Percentiles rank a stretch among this genome's conserved stretches.
These are phyloP conservation scores for Pachliopta kotzebuea DNA, from an alignment of 2,888 invertebrate species.

Conservation along the genomic window DNA sequence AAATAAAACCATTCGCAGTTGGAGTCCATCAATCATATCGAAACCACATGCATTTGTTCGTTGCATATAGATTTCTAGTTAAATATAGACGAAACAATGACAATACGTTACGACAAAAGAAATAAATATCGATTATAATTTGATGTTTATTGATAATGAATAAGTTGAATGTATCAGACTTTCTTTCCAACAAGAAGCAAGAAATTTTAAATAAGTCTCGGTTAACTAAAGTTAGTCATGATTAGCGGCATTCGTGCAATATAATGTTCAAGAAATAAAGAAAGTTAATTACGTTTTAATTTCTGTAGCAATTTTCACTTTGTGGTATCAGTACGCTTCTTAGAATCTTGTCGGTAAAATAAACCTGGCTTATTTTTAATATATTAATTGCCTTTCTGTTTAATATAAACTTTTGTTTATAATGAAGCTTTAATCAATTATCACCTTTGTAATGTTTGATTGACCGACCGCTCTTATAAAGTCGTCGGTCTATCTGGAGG, in stretches of 20 bases:
- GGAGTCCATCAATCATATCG: conserved; percentile 16
- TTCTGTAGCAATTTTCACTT: conserved; percentile 20
- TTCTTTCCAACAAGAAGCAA: not conserved
- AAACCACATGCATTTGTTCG: not conserved
- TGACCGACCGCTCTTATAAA: no score
- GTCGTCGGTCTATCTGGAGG: no score
- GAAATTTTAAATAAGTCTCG: conserved; percentile 1
- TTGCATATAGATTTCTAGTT: not conserved
- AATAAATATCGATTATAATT: no score
- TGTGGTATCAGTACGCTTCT: conserved; percentile 21
- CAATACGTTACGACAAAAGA: not conserved
- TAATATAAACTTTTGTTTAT: no score
- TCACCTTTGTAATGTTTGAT: no score
- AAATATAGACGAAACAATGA: conserved; percentile 1
- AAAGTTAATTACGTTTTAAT: conserved; percentile 25
- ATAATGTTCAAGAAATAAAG: conserved; percentile 17
- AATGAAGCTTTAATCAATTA: no score
- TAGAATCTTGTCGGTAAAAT: conserved; percentile 11
- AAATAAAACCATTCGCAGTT: not conserved
- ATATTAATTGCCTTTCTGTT: not conserved
- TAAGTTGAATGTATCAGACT: not conserved
- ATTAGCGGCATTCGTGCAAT: conserved; percentile 16
- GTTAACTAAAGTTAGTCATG: conserved; percentile 11
- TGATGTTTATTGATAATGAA: not conserved
- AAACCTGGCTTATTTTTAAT: not conserved